These are phyloP conservation scores for Falco biarmicus DNA, from an alignment of 2,797 vertebrate genomes.

Conservation along the genomic window DNA sequence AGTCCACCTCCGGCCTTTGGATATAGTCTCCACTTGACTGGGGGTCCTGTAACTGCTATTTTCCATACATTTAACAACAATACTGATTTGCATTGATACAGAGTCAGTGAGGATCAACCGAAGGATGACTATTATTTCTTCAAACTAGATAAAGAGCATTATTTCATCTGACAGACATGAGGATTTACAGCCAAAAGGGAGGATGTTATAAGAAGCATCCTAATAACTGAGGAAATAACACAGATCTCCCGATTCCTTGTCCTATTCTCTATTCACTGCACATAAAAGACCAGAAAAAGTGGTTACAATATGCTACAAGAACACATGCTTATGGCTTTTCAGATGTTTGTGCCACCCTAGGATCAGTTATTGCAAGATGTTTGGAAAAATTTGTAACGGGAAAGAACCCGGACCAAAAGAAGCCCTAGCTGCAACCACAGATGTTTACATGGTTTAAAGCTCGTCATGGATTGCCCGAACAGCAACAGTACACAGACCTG, in stretches of 20 bases:
- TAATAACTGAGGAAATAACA: neutral
- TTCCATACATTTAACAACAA: neutral
- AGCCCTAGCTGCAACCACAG: neutral
- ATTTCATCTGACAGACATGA: neutral
- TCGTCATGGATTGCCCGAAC: neutral
- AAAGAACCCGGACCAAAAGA: neutral
- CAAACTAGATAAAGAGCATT: neutral
- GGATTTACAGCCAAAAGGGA: neutral
- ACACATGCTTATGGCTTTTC: rapidly evolving
- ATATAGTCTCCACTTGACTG: neutral
- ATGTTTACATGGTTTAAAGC: neutral
- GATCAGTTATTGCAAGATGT: neutral
- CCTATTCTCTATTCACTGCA: neutral
- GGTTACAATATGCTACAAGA: rapidly evolving
- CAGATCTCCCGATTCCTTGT: neutral
- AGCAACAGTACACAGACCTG: neutral
- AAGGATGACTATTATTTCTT: neutral
- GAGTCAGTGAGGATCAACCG: neutral
- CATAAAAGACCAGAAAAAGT: neutral
- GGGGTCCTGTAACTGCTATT: neutral
- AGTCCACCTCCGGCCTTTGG: neutral
- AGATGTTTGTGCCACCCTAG: neutral
- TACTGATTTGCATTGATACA: rapidly evolving
- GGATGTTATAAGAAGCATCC: neutral
- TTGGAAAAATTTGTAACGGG: neutral